Percentiles rank a stretch among this genome's conserved stretches.
Conservation (phyloP, 2,113 vertebrate genomes). For the Cathartes aura region DNA sequence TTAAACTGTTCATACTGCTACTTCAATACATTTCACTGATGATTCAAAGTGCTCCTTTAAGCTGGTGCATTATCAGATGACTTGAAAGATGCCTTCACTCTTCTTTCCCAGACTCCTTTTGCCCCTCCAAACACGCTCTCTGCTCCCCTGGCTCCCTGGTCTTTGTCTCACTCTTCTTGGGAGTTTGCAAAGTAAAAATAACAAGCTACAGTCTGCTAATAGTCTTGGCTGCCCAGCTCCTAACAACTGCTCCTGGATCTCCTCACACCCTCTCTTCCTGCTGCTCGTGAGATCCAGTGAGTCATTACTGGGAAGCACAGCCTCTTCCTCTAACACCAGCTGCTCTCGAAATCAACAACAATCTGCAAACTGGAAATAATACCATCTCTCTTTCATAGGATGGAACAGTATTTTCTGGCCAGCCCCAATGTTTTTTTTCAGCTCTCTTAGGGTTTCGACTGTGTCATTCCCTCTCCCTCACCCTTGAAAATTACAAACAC, state of each 20-base stretch:
- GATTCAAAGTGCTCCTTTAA: not conserved
- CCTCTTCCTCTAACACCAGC: conserved; percentile 33
- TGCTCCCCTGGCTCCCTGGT: not conserved
- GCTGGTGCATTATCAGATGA: not conserved
- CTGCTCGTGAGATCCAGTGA: conserved; percentile 1
- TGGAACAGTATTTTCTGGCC: not conserved
- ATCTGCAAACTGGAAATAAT: not conserved
- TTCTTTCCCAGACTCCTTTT: not conserved
- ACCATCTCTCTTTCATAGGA: not conserved
- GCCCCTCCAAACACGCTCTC: not conserved
- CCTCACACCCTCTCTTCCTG: not conserved
- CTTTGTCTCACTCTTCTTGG: not conserved
- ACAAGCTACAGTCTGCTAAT: not conserved
- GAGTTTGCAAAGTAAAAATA: not conserved
- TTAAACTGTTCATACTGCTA: not conserved
- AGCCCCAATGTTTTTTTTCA: not conserved
- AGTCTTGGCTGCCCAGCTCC: not conserved
- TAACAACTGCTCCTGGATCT: not conserved
- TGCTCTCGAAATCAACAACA: conserved; percentile 35
- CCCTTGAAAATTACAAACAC: not conserved
- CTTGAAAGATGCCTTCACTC: not conserved
- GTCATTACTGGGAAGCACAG: not conserved
- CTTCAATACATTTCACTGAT: not conserved
- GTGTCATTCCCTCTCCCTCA: not conserved
- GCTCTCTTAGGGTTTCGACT: not conserved